Conservation (phyloP, 2,113 vertebrate species). For the Oryzias celebensis region DNA sequence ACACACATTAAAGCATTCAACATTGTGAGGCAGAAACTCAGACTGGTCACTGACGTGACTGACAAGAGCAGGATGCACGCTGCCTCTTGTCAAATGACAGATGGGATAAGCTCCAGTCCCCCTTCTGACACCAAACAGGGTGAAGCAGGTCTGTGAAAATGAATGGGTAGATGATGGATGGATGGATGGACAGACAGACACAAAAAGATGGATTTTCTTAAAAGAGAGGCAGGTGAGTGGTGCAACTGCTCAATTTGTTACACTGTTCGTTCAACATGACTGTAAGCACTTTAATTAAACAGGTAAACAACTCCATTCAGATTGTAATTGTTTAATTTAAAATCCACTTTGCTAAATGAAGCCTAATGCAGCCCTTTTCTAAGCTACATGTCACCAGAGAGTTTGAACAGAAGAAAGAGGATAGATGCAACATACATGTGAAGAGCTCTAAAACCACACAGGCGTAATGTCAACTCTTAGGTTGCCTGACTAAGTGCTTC, state of each 20-base stretch:
- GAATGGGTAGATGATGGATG: too few species aligned
- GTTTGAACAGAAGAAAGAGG: not conserved
- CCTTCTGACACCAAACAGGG: too few species aligned
- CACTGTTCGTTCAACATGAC: not conserved
- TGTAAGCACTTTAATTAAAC: constrained; percentile 25
- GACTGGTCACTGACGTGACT: too few species aligned
- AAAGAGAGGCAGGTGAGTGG: not conserved
- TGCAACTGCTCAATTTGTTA: not conserved
- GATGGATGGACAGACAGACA: too few species aligned
- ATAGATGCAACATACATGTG: constrained; percentile 1
- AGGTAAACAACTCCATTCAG: constrained; percentile 7
- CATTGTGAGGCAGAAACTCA: too few species aligned
- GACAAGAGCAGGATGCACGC: too few species aligned
- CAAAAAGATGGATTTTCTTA: too few species aligned
- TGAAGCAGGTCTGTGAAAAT: too few species aligned
- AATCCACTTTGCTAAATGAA: constrained; percentile 8
- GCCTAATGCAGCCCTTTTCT: not conserved
- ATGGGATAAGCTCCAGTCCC: too few species aligned
- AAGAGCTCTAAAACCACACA: constrained; percentile 14
- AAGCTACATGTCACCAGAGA: not conserved
- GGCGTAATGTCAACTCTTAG: not conserved
- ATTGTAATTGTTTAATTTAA: constrained; percentile 9
- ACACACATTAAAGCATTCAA: too few species aligned
- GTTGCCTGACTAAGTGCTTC: too few species aligned
- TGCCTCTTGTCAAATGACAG: too few species aligned